Evolutionary conservation across 2,113 vertebrate species (phyloP).

Genomic region (Theristicus caerulescens): DNA sequence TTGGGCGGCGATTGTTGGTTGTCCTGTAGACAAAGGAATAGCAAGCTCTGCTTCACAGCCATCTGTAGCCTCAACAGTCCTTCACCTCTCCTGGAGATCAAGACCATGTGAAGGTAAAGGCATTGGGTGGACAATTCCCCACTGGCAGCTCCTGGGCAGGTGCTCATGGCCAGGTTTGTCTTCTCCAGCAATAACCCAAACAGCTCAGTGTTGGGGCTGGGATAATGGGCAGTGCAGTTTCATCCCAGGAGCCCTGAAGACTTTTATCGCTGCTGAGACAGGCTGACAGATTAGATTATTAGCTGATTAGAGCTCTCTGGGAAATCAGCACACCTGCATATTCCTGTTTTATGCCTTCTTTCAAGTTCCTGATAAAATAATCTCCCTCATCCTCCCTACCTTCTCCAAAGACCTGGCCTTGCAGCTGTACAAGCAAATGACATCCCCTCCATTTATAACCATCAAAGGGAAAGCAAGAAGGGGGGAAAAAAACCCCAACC

Average conservation of each 20-base stretch:
- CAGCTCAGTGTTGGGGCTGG: background rate
- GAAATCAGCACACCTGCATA: background rate
- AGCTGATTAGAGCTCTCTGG: background rate
- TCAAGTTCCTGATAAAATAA: background rate
- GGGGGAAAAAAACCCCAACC: background rate
- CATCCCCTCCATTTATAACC: slow-evolving; percentile 17
- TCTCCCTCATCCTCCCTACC: background rate
- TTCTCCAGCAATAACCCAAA: background rate
- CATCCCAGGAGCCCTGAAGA: background rate
- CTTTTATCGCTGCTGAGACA: background rate
- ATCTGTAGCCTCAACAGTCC: background rate
- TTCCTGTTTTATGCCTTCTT: background rate
- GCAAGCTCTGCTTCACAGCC: background rate
- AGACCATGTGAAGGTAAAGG: background rate
- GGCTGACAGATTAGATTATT: background rate
- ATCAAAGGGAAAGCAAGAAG: background rate
- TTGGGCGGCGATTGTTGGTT: background rate
- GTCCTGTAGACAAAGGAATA: background rate
- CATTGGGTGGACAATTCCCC: background rate
- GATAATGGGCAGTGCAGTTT: background rate
- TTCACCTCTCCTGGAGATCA: background rate
- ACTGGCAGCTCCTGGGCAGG: background rate
- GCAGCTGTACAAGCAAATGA: slow-evolving; percentile 59
- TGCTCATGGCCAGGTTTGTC: background rate
- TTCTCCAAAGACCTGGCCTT: background rate